A percentile compares a stretch with the other conserved stretches of the same genome.
Evolutionary conservation across 2,797 vertebrate genomes (phyloP).

Genomic region (Lacerta agilis): DNA sequence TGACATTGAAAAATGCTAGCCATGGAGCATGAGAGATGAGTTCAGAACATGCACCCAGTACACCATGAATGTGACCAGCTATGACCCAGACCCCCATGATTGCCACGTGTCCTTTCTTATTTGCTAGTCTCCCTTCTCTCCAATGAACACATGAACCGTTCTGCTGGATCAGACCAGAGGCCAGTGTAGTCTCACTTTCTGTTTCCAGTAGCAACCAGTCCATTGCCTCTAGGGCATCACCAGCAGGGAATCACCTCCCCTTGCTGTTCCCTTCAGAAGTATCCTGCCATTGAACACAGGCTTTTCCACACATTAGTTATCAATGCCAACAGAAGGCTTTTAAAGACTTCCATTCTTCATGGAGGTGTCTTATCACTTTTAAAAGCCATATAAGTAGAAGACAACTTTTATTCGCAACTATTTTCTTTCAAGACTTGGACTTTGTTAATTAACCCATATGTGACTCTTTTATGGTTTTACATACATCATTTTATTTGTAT

Average conservation of each 20-base stretch:
- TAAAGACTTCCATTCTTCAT: not conserved
- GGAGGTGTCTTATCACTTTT: not conserved
- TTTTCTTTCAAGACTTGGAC: no score
- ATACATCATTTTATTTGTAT: no score
- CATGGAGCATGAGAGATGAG: not conserved
- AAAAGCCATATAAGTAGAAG: not conserved
- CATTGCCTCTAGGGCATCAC: not conserved
- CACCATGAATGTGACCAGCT: not conserved
- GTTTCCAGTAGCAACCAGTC: not conserved
- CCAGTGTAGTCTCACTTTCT: not conserved
- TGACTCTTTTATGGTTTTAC: no score
- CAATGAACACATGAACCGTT: not conserved
- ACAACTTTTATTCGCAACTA: no score
- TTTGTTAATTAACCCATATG: no score
- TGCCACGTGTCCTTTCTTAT: not conserved
- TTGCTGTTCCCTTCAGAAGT: no score
- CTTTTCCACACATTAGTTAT: not conserved
- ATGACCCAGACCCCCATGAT: not conserved
- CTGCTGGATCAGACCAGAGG: not conserved
- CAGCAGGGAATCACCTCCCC: not conserved
- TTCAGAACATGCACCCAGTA: slow-evolving; percentile 9
- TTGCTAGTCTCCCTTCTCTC: not conserved
- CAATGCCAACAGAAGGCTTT: no score
- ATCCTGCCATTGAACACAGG: not conserved
- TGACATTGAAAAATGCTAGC: slow-evolving; percentile 42